A percentile compares a stretch with the other conserved stretches of the same genome.
phyloP scores from a whole-genome alignment of 2,888 invertebrate genomes.

The Lumbricus terrestris region DNA sequence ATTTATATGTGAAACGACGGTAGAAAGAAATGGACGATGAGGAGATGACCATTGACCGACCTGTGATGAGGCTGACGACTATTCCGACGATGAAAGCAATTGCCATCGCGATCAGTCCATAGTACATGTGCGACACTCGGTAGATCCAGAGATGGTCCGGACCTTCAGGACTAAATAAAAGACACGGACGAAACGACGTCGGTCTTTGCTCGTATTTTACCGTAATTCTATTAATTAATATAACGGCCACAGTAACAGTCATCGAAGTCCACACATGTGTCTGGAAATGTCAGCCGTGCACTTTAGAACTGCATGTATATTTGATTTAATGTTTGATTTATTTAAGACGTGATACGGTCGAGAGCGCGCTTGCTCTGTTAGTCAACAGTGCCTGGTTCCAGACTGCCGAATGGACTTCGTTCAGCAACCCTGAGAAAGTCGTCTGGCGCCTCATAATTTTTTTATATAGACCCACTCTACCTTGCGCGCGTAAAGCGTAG shows the following conservation, averaged over 20 bases:
- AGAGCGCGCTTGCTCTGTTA: not conserved
- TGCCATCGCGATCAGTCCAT: conserved; percentile 32
- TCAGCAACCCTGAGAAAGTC: not conserved
- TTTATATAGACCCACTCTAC: not conserved
- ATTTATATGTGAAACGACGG: too few relatives aligned
- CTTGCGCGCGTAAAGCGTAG: too few relatives aligned
- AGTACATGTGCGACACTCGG: conserved; percentile 36
- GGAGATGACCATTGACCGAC: conserved; percentile 13
- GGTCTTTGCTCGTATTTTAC: too few relatives aligned
- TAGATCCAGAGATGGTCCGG: conserved; percentile 31
- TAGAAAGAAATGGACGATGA: not conserved
- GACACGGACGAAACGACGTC: not conserved
- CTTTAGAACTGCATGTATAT: not conserved
- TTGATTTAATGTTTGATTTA: not conserved
- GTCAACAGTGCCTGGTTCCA: too few relatives aligned
- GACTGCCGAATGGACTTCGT: too few relatives aligned
- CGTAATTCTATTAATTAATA: not conserved
- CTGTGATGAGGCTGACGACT: conserved; percentile 33
- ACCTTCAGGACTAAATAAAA: not conserved
- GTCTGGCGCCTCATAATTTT: not conserved
- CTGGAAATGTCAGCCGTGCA: not conserved
- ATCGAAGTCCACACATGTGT: not conserved
- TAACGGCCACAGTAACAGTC: not conserved
- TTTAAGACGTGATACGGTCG: not conserved
- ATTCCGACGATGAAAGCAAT: conserved; percentile 33